phyloP scores from a whole-genome alignment of 2,888 invertebrate genomes.

The Choristoneura rosaceana region DNA sequence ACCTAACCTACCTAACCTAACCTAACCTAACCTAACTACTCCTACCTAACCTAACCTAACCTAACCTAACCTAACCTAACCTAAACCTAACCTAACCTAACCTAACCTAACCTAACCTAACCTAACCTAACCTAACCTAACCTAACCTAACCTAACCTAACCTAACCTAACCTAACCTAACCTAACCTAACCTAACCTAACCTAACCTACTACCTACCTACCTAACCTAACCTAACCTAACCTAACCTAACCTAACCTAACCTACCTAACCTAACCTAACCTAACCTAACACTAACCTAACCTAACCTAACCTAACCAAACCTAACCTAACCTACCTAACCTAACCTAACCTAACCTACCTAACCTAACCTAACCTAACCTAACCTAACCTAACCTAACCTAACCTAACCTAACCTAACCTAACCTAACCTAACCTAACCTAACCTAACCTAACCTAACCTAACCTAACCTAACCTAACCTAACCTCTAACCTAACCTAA shows the following conservation, averaged over 20 bases:
- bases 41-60: conserved; percentile 37
- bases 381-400: conserved; percentile 42
- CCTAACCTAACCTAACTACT: conserved; percentile 39
- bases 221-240: conserved; percentile 42
- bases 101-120: conserved; percentile 43
- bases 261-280: conserved; percentile 31
- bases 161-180: conserved; percentile 41
- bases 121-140: conserved; percentile 42
- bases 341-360: conserved; percentile 44
- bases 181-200: conserved; percentile 44
- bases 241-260: conserved; percentile 36
- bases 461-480: conserved; percentile 42
- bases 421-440: conserved; percentile 44
- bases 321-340: conserved; percentile 43
- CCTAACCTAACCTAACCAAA: conserved; percentile 44
- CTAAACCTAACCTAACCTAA: conserved; percentile 44
- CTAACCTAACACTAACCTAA: conserved; percentile 44
- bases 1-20: conserved; percentile 33
- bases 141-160: conserved; percentile 33
- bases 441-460: conserved; percentile 41
- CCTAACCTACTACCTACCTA: conserved; percentile 44
- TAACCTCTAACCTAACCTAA: conserved; percentile 44
- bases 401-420: conserved; percentile 42
- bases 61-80: conserved; percentile 41
- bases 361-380: conserved; percentile 41